A percentile compares a stretch with the other conserved stretches of the same genome.
phyloP scores from a whole-genome alignment of 1,140 invertebrate genomes.

The Halictus rubicundus region DNA sequence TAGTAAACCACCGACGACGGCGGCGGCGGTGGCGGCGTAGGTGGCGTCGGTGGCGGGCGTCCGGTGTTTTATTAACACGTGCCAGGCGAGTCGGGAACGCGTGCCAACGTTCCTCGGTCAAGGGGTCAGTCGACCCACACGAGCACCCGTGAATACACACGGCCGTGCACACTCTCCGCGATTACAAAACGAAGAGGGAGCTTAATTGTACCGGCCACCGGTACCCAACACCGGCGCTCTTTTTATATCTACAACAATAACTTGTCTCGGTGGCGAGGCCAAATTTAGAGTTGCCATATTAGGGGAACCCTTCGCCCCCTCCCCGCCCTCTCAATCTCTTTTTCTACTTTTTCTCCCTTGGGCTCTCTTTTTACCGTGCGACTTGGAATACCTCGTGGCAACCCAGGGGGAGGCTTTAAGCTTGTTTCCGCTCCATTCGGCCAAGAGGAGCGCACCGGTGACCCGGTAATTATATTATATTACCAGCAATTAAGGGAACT shows the following conservation, averaged over 20 bases:
- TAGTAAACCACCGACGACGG: conserved; percentile 38
- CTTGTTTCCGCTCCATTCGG: conserved; percentile 35
- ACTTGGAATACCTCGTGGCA: conserved; percentile 23
- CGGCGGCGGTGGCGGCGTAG: neutral
- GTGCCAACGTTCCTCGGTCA: conserved; percentile 58
- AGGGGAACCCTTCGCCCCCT: neutral
- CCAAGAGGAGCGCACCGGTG: neutral
- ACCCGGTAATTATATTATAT: conserved; percentile 43
- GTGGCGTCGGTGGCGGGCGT: neutral
- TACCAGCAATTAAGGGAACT: conserved; percentile 40
- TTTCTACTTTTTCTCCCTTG: too few species aligned
- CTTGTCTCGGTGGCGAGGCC: conserved; percentile 39
- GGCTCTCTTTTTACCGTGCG: neutral
- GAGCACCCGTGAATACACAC: neutral
- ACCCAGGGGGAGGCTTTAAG: neutral
- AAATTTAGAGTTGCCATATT: conserved; percentile 45
- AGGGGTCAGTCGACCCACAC: conserved; percentile 51
- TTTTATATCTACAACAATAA: conserved; percentile 49
- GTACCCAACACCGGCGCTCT: conserved; percentile 6
- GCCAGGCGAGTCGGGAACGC: conserved; percentile 49
- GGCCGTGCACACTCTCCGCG: neutral
- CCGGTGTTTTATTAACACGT: conserved; percentile 60
- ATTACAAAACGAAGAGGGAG: conserved; percentile 48
- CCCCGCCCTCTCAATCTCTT: neutral
- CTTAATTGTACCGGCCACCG: conserved; percentile 36